These are phyloP conservation scores for Drosophila birchii DNA, from an alignment of 2,888 invertebrate genomes.

Conservation along the genomic window DNA sequence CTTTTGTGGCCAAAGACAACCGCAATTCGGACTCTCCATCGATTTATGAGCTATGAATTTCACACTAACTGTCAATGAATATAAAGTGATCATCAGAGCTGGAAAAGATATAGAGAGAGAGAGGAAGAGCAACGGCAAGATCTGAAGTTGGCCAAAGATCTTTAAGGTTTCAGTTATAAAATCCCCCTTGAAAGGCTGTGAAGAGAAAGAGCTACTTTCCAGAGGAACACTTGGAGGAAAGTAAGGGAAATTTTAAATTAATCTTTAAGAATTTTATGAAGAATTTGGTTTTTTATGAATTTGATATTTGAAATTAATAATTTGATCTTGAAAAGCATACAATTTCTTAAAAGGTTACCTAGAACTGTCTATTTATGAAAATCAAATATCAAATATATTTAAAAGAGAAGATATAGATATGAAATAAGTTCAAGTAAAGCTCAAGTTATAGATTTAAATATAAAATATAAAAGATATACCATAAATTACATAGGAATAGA, in stretches of 20 bases:
- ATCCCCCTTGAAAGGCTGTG: neutral
- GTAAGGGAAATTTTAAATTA: rapidly evolving
- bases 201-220: slow-evolving; percentile 14
- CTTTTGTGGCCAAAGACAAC: slow-evolving; percentile 66
- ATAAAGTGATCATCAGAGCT: slow-evolving; percentile 76
- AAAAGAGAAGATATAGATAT: rapidly evolving
- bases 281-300: neutral
- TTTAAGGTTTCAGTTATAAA: neutral
- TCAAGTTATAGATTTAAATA: neutral
- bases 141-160: slow-evolving; percentile 16
- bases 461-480: too few species aligned
- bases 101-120: slow-evolving; percentile 6
- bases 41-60: slow-evolving; percentile 76
- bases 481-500: too few species aligned
- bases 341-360: neutral
- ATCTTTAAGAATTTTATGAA: too few species aligned
- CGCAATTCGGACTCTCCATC: slow-evolving; percentile 68
- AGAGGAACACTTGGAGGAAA: slow-evolving; percentile 2
- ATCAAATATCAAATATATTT: too few species aligned
- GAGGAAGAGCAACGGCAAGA: slow-evolving; percentile 37
- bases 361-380: neutral
- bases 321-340: rapidly evolving
- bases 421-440: neutral
- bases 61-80: slow-evolving; percentile 78
- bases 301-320: neutral